Conservation (phyloP, 1,140 invertebrate species). For the Lycorma delicatula region DNA sequence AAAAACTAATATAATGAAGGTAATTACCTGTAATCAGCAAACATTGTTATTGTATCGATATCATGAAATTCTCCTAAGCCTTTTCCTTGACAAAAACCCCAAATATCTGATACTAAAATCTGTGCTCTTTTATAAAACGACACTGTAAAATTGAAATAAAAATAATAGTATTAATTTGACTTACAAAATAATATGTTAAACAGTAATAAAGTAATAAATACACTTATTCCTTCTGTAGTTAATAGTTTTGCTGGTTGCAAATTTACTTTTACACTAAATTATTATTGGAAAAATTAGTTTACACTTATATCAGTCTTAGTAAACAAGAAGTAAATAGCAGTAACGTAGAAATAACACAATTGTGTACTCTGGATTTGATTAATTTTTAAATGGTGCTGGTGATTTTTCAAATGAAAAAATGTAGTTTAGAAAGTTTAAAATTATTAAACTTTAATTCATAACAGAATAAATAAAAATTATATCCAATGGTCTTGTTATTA, state of each 20-base stretch:
- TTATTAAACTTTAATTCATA: neutral
- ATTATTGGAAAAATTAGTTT: too few relatives aligned
- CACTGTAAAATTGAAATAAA: slow-evolving; percentile 44
- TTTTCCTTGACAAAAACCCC: slow-evolving; percentile 75
- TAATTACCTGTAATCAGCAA: slow-evolving; percentile 77
- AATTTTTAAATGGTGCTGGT: too few relatives aligned
- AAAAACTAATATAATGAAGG: neutral
- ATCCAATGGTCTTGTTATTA: neutral
- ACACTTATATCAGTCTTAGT: too few relatives aligned
- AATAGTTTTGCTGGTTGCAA: too few relatives aligned
- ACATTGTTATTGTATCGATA: slow-evolving; percentile 87
- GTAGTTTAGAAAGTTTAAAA: too few relatives aligned
- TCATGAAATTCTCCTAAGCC: slow-evolving; percentile 74
- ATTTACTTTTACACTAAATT: too few relatives aligned
- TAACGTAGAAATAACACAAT: too few relatives aligned
- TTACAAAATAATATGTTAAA: neutral
- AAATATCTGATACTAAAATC: slow-evolving; percentile 87
- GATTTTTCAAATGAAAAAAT: too few relatives aligned
- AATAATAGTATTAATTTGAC: slow-evolving; percentile 13
- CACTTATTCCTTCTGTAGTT: too few relatives aligned
- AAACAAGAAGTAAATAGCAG: too few relatives aligned
- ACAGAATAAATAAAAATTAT: neutral
- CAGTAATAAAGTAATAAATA: too few relatives aligned
- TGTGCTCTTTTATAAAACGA: slow-evolving; percentile 89
- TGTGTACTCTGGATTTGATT: too few relatives aligned